Evolutionary conservation across 2,888 invertebrate genomes (phyloP).

Genomic region (Epirrita christyi): DNA sequence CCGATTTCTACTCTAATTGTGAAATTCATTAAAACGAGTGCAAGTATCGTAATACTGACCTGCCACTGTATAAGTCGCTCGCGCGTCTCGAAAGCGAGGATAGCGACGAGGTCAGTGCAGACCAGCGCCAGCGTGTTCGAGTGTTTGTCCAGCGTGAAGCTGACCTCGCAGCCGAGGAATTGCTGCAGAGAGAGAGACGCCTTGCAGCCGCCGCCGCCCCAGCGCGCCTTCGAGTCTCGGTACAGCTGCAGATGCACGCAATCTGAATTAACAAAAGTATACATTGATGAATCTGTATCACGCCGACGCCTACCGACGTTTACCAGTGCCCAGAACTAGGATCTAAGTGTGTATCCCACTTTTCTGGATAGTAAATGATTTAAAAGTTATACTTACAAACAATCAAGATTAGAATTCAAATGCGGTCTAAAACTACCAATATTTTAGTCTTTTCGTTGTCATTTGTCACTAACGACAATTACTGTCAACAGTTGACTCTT

Average conservation of each 20-base stretch:
- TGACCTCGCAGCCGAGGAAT: conserved; percentile 93
- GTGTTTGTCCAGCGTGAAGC: conserved; percentile 95
- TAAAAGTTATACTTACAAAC: no score
- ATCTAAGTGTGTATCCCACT: no score
- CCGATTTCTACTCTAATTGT: no score
- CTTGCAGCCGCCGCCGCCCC: conserved; percentile 85
- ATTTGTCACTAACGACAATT: no score
- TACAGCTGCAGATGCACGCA: conserved; percentile 95
- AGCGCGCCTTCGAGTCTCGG: conserved; percentile 91
- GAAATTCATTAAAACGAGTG: no score
- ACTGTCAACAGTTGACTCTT: no score
- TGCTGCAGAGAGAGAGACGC: conserved; percentile 93
- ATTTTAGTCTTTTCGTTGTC: no score
- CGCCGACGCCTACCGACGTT: no score
- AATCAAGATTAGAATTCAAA: no score
- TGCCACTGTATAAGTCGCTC: conserved; percentile 96
- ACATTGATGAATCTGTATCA: not conserved
- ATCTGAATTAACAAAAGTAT: conserved; percentile 83
- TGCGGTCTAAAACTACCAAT: no score
- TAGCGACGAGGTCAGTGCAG: conserved; percentile 93
- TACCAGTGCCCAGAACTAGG: no score
- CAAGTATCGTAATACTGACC: conserved; percentile 46
- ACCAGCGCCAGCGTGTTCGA: conserved; percentile 95
- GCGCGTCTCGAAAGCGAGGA: conserved; percentile 94
- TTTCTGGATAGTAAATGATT: no score